Base-by-base conservation (phyloP, 2,797 vertebrate genomes). In the Enteromius afrohamiltoni region DNA sequence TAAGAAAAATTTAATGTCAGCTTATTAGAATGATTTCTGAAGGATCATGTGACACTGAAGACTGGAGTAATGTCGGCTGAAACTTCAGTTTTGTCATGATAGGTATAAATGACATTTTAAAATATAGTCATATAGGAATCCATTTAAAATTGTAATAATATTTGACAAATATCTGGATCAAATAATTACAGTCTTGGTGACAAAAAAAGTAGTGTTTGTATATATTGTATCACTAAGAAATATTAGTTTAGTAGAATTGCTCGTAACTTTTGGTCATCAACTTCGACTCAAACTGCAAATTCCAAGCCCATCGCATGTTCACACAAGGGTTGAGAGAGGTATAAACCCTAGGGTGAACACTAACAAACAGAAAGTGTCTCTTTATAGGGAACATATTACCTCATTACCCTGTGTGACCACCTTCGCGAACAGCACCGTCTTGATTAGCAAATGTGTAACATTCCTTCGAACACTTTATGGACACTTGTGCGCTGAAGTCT, bases 361-460 rank as follows among this genome's bases (percentile, higher is more conserved):
- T 84, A 83, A 86, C 83, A 79, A 78, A 86, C 75, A 84, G 34
- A 74, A 86, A 87, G 86, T 80, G 77, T 83, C 19, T 42, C 67
- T 84, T 83, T 71, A 87, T 88, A 84, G 85, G 88, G 70, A 65
- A 62, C 84, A 78, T 83, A 47, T 80, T 71, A 86, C 83, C 85
- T 77, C 40, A 83, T 85, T 86, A 69, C 79, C 70, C 55, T 58
- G 79, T 74, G 84, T 88, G 85, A 88, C 85, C 90, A 86, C 84
- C 86, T 84, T 83, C 37, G 85, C 45, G 68, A 80, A 69, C 34
- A 78, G 81, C 78, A 78, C 58, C 53, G 77, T 75, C 68, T 80
- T 85, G 88, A 88, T 90, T 86, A 88, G 86, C 62, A 53, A 86
- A 90, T 86, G 87, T 85, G 85, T 82, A 86, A 84, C 88, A 89